Conservation (phyloP, 2,888 invertebrate species). For the Andrena marginata region DNA sequence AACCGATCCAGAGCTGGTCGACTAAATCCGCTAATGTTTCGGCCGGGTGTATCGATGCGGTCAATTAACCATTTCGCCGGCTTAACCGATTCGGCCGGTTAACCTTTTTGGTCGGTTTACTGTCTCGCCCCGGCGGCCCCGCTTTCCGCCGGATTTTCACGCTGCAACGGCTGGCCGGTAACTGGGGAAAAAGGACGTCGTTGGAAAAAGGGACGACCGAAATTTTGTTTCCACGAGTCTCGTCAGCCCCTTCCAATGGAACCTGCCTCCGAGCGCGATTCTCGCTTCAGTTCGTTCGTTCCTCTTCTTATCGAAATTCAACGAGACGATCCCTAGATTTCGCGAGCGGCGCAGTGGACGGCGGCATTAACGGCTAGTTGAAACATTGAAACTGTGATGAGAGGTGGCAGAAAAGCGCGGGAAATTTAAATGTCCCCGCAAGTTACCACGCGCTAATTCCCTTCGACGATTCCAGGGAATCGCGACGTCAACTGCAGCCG, state of each 20-base stretch:
- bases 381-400: background rate
- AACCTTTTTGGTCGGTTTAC: conserved; percentile 58
- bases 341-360: no score
- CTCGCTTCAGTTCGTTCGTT: background rate
- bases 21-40: conserved; percentile 62
- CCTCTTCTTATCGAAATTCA: no score
- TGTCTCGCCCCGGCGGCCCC: conserved; percentile 25
- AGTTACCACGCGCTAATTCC: conserved; percentile 71
- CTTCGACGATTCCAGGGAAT: conserved; percentile 74
- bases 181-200: background rate
- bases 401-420: background rate
- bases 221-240: conserved; percentile 2
- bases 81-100: conserved; percentile 59
- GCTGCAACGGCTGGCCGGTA: background rate
- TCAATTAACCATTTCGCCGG: conserved; percentile 63
- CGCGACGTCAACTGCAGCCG: conserved; percentile 61
- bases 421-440: conserved; percentile 20
- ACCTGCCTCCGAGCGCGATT: background rate
- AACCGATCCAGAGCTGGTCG: conserved; percentile 51
- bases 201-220: conserved; percentile 17
- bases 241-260: background rate
- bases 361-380: background rate
- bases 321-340: no score
- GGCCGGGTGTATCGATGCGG: conserved; percentile 54
- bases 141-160: conserved; percentile 35